Evolutionary conservation across 2,888 invertebrate genomes (phyloP).

Genomic region (Lepidonotus clava): DNA sequence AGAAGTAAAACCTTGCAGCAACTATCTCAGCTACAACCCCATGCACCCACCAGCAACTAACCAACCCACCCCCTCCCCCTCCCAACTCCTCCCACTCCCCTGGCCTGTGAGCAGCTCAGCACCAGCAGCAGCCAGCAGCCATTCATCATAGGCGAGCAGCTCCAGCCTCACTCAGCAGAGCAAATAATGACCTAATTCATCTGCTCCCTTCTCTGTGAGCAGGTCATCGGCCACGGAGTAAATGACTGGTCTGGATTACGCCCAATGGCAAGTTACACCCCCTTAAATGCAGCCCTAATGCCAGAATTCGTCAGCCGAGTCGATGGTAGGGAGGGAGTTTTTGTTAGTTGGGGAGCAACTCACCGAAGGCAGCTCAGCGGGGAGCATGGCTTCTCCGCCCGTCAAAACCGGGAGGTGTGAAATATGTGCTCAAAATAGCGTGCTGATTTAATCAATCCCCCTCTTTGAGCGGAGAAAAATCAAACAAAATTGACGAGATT

Average conservation of each 20-base stretch:
- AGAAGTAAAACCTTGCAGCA: too few relatives aligned
- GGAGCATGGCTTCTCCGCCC: constrained; percentile 9
- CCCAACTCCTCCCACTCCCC: neutral
- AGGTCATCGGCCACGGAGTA: constrained; percentile 20
- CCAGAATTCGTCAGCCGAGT: neutral
- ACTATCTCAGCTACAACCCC: too few relatives aligned
- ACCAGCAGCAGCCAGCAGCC: neutral
- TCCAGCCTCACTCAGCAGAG: constrained; percentile 42
- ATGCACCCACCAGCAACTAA: neutral
- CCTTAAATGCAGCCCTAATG: constrained; percentile 29
- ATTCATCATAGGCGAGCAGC: constrained; percentile 36
- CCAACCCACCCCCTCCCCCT: neutral
- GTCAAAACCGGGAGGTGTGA: constrained; percentile 14
- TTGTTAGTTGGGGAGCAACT: neutral
- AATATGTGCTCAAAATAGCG: constrained; percentile 1
- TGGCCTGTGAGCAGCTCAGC: neutral
- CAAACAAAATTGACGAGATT: too few relatives aligned
- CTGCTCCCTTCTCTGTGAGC: constrained; percentile 19
- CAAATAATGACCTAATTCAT: constrained; percentile 45
- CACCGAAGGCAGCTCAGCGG: neutral
- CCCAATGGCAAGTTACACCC: constrained; percentile 33
- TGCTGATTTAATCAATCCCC: neutral
- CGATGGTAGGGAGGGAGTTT: neutral
- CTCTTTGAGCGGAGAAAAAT: neutral
- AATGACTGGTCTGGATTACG: constrained; percentile 28